phyloP scores from a whole-genome alignment of 2,797 vertebrate species.

The Dryobates pubescens region DNA sequence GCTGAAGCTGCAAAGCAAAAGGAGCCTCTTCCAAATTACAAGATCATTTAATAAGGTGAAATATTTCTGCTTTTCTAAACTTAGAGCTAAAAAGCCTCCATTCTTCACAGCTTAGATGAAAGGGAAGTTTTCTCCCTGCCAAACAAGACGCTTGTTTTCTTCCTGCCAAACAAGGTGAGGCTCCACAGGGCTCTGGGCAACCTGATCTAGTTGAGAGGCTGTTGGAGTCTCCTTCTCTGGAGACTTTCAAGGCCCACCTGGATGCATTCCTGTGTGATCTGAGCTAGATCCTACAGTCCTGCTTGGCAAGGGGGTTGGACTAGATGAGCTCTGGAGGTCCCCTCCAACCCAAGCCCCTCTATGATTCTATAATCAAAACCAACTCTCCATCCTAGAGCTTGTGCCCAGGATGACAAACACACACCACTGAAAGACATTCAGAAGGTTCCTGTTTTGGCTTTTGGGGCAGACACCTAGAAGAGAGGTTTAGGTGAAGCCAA shows the following conservation, averaged over 20 bases:
- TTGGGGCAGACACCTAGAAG: background rate
- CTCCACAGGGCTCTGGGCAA: too few species aligned
- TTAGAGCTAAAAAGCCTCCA: background rate
- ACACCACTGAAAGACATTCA: background rate
- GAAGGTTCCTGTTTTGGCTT: background rate
- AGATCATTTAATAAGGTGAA: background rate
- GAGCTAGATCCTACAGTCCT: too few species aligned
- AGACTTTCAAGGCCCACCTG: too few species aligned
- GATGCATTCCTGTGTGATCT: too few species aligned
- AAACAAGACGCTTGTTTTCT: background rate
- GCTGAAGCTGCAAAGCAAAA: background rate
- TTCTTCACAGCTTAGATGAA: background rate
- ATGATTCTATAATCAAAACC: background rate
- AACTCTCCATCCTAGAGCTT: background rate
- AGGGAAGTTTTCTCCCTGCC: background rate
- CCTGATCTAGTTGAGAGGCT: too few species aligned
- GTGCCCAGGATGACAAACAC: background rate
- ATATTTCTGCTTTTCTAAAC: background rate
- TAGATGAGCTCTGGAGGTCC: too few species aligned
- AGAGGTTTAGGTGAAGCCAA: background rate
- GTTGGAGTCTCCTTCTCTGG: too few species aligned
- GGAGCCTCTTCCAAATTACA: background rate
- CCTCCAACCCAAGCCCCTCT: too few species aligned
- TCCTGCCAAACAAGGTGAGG: background rate
- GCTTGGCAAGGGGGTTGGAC: too few species aligned